Conservation (phyloP, 2,113 vertebrate genomes). For the Herpetotheres cachinnans region DNA sequence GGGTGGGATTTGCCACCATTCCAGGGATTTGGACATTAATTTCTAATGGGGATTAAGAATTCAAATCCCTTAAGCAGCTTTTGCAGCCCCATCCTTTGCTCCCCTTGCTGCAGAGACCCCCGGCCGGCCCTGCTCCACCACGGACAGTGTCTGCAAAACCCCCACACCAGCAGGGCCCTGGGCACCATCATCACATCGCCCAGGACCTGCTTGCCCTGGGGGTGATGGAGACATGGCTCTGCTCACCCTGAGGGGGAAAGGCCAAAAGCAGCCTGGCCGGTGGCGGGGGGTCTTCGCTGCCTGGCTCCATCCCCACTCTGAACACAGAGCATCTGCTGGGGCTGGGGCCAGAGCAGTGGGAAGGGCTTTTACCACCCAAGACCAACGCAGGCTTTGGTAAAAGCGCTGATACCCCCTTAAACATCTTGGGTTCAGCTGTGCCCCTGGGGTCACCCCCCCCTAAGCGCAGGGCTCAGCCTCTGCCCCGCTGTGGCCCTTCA, state of each 20-base stretch:
- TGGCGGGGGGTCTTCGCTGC: background rate
- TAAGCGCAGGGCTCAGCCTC: background rate
- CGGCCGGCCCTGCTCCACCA: rapidly evolving
- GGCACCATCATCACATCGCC: rapidly evolving
- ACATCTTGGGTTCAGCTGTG: background rate
- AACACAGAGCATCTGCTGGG: background rate
- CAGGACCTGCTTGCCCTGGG: rapidly evolving
- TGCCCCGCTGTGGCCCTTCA: rapidly evolving
- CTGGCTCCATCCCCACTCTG: rapidly evolving
- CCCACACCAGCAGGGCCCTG: background rate
- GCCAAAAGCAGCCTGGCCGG: background rate
- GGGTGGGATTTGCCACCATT: constrained; percentile 38
- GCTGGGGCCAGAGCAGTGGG: background rate
- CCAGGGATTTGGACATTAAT: constrained; percentile 49
- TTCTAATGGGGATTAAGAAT: constrained; percentile 59
- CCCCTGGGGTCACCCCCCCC: background rate
- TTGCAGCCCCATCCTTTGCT: background rate
- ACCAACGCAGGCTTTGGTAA: background rate
- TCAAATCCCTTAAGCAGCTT: constrained; percentile 66
- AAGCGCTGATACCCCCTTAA: background rate
- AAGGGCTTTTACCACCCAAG: background rate
- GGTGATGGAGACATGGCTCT: background rate
- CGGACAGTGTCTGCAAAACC: background rate
- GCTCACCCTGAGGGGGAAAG: no score
- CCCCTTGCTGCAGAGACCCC: background rate